phyloP scores from a whole-genome alignment of 2,888 invertebrate genomes.

The Lasioglossum malachurum region DNA sequence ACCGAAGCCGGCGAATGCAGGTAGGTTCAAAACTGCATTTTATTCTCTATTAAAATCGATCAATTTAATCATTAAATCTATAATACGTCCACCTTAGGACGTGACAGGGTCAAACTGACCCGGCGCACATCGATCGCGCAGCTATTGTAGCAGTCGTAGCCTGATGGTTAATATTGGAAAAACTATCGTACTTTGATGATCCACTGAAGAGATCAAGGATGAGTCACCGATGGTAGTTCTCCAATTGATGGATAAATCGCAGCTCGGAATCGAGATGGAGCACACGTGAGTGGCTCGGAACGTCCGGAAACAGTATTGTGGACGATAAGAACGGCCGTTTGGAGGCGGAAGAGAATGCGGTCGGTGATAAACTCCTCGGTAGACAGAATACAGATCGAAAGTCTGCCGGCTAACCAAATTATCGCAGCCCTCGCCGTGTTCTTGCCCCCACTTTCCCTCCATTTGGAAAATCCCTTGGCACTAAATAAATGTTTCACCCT shows the following conservation, averaged over 20 bases:
- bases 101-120: not conserved
- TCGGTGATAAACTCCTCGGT: constrained; percentile 82
- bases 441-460: constrained; percentile 71
- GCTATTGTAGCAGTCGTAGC: not conserved
- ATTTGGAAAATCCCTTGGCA: constrained; percentile 82
- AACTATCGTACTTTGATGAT: not conserved
- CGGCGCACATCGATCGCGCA: not conserved
- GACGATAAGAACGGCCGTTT: constrained; percentile 61
- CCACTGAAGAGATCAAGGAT: constrained; percentile 2
- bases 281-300: constrained; percentile 48
- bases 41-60: too few relatives aligned
- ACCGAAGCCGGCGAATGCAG: too few relatives aligned
- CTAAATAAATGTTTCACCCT: constrained; percentile 84
- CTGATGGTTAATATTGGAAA: not conserved
- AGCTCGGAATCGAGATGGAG: constrained; percentile 49
- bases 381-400: constrained; percentile 83
- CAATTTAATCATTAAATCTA: too few relatives aligned
- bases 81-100: too few relatives aligned
- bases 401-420: constrained; percentile 82
- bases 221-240: constrained; percentile 1
- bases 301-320: constrained; percentile 50
- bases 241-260: constrained; percentile 51
- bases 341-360: constrained; percentile 67
- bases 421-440: constrained; percentile 75
- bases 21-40: too few relatives aligned